phyloP scores from a whole-genome alignment of 2,113 vertebrate genomes.

The Eudyptes chrysolophus region DNA sequence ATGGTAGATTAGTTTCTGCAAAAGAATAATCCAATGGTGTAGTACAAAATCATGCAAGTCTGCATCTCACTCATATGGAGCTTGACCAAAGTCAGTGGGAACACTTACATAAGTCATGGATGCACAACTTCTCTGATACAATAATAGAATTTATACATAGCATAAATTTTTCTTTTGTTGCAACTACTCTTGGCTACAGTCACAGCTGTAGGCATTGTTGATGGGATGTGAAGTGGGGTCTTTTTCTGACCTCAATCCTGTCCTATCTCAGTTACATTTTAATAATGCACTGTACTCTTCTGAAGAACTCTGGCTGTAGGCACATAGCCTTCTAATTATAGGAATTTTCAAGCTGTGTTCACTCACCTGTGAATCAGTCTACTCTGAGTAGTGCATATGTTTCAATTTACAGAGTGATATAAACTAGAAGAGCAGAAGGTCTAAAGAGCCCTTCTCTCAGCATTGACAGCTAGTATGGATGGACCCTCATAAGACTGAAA shows the following conservation, averaged over 20 bases:
- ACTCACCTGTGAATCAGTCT: neutral
- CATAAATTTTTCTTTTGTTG: neutral
- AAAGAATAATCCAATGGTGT: neutral
- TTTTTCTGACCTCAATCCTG: neutral
- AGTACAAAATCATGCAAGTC: neutral
- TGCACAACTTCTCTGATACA: neutral
- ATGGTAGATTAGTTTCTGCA: neutral
- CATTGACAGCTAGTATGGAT: neutral
- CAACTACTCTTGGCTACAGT: neutral
- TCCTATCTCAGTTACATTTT: neutral
- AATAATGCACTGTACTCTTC: neutral
- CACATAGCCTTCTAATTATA: neutral
- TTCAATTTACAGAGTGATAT: neutral
- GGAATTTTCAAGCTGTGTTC: neutral
- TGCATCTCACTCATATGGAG: neutral
- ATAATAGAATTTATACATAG: neutral
- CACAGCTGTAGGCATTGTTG: neutral
- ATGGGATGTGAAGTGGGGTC: neutral
- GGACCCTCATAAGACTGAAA: neutral
- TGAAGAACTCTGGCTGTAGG: neutral
- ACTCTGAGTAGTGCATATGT: neutral
- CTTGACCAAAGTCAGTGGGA: neutral
- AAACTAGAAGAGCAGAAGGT: neutral
- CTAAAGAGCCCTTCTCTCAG: neutral
- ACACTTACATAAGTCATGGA: neutral